Evolutionary conservation across 2,113 vertebrate species (phyloP), one percentile per base, ranked within the genome.

Genomic region (Mustelus asterias): DNA sequence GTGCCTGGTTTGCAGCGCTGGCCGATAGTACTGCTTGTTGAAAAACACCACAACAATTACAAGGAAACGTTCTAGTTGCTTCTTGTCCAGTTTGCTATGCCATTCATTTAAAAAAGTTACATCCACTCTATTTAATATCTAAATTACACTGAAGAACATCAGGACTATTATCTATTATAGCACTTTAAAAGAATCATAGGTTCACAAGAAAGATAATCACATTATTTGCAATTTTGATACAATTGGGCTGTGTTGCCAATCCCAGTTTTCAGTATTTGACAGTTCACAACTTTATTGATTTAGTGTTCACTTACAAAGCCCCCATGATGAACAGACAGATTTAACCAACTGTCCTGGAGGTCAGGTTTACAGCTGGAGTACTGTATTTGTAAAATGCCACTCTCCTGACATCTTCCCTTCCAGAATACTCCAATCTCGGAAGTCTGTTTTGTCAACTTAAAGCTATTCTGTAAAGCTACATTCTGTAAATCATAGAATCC

Each of bases 201-300:
- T 22, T 69, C 41, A 8, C n/a, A 41, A 65, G 48, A 89, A 63
- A 69, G 44, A 33, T 60, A 90, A 93, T 93, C 58, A 13, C 89
- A 33, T 65, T 86, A 18, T 60, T 89, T 22, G 54, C 33, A 26
- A 54, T 58, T 67, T 41, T 94, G n/a, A 41, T 94, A 4, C 11
- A 70, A 70, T 22, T 70, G 22, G 10, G 67, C 24, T 67, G n/a
- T 26, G 44, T 70, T 44, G 67, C 7, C 0, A 94, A 67, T n/a
- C n/a, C n/a, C 9, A 44, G 18, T 41, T 37, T 93, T 37, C n/a
- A 41, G 37, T 69, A 70, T 44, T 14, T 94, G 24, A 48, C 41
- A 48, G 9, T 70, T 44, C 67, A 70, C 41, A 48, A 94, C 22
- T 33, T 94, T 94, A 94, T 70, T 94, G 37, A 94, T 94, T 94